A percentile compares a stretch with the other conserved stretches of the same genome.
Evolutionary conservation across 2,797 vertebrate species (phyloP).

Genomic region (Myioborus miniatus): DNA sequence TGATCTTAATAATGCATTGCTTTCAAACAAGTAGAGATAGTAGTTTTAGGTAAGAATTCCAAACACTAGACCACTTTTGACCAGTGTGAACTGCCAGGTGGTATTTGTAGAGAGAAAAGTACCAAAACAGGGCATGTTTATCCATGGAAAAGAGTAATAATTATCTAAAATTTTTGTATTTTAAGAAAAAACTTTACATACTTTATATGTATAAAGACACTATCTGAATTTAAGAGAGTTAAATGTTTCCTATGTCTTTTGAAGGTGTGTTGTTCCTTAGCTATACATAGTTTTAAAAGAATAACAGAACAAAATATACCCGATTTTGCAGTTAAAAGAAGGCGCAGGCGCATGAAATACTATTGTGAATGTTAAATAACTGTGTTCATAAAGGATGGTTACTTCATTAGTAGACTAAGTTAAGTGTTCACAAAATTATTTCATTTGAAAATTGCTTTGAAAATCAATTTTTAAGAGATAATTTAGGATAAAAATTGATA

Average conservation of each 20-base stretch:
- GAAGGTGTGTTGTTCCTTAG: not conserved
- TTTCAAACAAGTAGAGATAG: not conserved
- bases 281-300: not conserved
- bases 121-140: not conserved
- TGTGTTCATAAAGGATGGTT: not conserved
- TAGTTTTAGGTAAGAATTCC: not conserved
- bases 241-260: not conserved
- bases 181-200: not conserved
- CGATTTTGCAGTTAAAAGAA: not conserved
- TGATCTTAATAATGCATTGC: not conserved
- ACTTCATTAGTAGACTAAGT: not conserved
- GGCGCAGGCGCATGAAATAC: not conserved
- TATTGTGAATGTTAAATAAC: not conserved
- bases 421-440: not conserved
- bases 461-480: not conserved
- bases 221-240: not conserved
- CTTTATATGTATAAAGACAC: not conserved
- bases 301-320: not conserved
- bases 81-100: not conserved
- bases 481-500: not conserved
- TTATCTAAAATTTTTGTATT: not conserved
- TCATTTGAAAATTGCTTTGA: not conserved
- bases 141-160: not conserved
- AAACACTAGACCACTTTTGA: not conserved
- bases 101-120: not conserved